Conservation (phyloP, 2,888 invertebrate genomes). For the Cataglyphis rosenhaueri region DNA sequence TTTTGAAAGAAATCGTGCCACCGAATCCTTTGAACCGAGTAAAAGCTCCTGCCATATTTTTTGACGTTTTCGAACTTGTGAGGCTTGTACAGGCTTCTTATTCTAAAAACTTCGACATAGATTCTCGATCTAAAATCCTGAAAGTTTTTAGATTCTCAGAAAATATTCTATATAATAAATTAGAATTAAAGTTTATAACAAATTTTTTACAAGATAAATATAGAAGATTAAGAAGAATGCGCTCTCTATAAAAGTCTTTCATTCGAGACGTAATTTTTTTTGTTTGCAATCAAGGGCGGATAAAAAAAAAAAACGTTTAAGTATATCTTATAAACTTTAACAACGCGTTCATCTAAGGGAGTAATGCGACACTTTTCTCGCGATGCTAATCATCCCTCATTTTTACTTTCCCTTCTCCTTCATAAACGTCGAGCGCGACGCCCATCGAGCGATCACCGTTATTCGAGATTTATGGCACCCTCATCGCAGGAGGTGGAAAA, state of each 20-base stretch:
- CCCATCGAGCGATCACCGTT: slow-evolving; percentile 14
- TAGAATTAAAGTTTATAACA: neutral
- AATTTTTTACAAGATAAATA: neutral
- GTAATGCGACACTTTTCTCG: neutral
- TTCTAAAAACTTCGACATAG: neutral
- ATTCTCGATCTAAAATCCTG: neutral
- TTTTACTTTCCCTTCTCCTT: slow-evolving; percentile 4
- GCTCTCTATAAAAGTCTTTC: neutral
- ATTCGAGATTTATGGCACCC: slow-evolving; percentile 25
- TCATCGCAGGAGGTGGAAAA: slow-evolving; percentile 21
- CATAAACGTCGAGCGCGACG: neutral
- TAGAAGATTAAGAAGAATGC: neutral
- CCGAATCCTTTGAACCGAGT: slow-evolving; percentile 29
- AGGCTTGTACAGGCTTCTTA: neutral
- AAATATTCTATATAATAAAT: neutral
- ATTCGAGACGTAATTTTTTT: neutral
- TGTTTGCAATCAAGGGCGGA: neutral
- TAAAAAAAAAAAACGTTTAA: neutral
- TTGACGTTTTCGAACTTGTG: slow-evolving; percentile 15
- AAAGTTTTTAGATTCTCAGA: neutral
- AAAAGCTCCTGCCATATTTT: slow-evolving; percentile 31
- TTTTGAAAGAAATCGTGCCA: slow-evolving; percentile 27
- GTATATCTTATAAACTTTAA: neutral
- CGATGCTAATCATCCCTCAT: slow-evolving; percentile 1
- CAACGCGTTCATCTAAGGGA: neutral